These are phyloP conservation scores for Pluvialis apricaria DNA, from an alignment of 2,113 vertebrate genomes.

Conservation along the genomic window DNA sequence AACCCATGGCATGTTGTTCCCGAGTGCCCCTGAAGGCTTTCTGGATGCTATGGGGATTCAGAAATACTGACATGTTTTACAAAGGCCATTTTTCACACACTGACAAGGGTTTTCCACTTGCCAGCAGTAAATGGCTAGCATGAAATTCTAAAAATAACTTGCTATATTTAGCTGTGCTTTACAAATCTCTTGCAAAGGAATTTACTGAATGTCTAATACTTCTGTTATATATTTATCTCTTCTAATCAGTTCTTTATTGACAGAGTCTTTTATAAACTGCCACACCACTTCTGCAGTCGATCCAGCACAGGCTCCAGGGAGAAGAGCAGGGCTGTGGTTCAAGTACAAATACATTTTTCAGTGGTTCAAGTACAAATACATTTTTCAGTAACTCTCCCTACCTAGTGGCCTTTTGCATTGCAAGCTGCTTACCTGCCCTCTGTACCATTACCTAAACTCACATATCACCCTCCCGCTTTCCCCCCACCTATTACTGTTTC, in stretches of 20 bases:
- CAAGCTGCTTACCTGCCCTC: not conserved
- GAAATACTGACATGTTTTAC: not conserved
- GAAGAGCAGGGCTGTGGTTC: not conserved
- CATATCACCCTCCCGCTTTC: not conserved
- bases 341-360: too few species aligned
- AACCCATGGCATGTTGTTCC: not conserved
- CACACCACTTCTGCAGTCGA: not conserved
- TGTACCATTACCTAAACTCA: not conserved
- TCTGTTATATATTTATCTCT: not conserved
- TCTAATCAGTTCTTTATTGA: not conserved
- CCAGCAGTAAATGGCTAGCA: not conserved
- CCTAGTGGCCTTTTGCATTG: not conserved
- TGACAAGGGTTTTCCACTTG: not conserved
- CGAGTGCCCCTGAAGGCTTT: not conserved
- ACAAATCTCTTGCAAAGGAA: not conserved
- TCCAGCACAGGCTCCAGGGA: not conserved
- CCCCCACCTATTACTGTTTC: not conserved
- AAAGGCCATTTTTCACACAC: not conserved
- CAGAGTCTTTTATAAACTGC: not conserved
- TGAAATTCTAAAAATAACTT: not conserved
- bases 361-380: not conserved
- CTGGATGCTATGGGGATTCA: not conserved
- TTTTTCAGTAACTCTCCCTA: not conserved
- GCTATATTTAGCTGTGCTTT: slow-evolving; percentile 14
- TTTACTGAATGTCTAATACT: not conserved